Conservation (phyloP, 2,113 vertebrate species). For the Syngnathus floridae region DNA sequence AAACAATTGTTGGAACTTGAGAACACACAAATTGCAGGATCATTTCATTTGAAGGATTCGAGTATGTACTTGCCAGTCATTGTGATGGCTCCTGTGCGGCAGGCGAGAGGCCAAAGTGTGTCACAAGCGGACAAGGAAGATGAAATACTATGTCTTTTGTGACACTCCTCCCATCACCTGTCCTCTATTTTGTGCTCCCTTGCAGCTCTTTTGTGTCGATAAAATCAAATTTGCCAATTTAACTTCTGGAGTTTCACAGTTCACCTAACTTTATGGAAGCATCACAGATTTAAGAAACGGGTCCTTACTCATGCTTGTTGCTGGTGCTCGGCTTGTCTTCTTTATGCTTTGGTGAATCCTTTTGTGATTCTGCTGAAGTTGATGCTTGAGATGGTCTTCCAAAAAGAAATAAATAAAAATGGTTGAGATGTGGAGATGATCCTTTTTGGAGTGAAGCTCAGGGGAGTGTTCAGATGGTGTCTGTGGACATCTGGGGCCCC, state of each 20-base stretch:
- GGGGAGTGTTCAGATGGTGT: neutral
- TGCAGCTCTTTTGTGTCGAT: neutral
- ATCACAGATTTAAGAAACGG: neutral
- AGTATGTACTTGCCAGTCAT: conserved; percentile 57
- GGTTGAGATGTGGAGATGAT: neutral
- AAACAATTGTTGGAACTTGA: too few species aligned
- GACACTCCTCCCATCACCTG: conserved; percentile 31
- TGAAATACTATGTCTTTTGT: neutral
- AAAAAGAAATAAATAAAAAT: neutral
- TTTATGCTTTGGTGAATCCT: neutral
- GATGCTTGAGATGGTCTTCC: neutral
- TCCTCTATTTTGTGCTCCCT: neutral
- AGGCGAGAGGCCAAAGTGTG: neutral
- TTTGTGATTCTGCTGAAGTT: neutral
- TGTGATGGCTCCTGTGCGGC: conserved; percentile 8
- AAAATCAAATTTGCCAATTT: too few species aligned
- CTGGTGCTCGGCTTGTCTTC: neutral
- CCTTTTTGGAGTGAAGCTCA: too few species aligned
- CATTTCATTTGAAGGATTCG: neutral
- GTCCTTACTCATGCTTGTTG: neutral
- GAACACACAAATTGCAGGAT: too few species aligned
- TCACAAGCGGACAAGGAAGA: conserved; percentile 9
- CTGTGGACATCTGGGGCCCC: neutral
- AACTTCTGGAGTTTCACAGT: too few species aligned
- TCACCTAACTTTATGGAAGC: too few species aligned